phyloP scores from a whole-genome alignment of 2,113 vertebrate species.

The Aptenodytes forsteri region DNA sequence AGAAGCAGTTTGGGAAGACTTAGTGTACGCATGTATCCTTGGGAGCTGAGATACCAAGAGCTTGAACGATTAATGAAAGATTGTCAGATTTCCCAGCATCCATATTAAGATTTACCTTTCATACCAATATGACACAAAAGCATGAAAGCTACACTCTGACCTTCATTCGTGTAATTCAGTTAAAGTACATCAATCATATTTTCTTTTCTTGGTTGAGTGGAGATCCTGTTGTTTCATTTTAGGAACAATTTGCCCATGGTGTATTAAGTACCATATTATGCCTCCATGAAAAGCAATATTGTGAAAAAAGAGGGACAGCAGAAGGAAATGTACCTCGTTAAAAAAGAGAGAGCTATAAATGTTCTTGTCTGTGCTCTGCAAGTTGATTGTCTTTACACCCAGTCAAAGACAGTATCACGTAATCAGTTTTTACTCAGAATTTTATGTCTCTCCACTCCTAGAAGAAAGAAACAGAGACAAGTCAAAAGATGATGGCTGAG shows the following conservation, averaged over 20 bases:
- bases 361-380: neutral
- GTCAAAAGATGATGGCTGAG: neutral
- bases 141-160: conserved; percentile 29
- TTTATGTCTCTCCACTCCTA: neutral
- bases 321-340: neutral
- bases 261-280: conserved; percentile 42
- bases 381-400: neutral
- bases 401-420: neutral
- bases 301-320: neutral
- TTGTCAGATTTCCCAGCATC: neutral
- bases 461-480: neutral
- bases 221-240: conserved; percentile 52
- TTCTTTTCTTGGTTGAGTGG: conserved; percentile 28
- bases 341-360: neutral
- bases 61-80: neutral
- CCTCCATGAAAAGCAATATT: neutral
- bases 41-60: neutral
- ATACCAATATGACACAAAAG: neutral
- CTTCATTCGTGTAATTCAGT: conserved; percentile 23
- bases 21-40: neutral
- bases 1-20: neutral
- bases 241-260: conserved; percentile 32
- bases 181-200: conserved; percentile 47
- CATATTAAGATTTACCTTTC: conserved; percentile 26
- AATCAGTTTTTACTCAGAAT: neutral